Base-by-base conservation (phyloP, 1,140 invertebrate species). In the Lepidurus couesii region DNA sequence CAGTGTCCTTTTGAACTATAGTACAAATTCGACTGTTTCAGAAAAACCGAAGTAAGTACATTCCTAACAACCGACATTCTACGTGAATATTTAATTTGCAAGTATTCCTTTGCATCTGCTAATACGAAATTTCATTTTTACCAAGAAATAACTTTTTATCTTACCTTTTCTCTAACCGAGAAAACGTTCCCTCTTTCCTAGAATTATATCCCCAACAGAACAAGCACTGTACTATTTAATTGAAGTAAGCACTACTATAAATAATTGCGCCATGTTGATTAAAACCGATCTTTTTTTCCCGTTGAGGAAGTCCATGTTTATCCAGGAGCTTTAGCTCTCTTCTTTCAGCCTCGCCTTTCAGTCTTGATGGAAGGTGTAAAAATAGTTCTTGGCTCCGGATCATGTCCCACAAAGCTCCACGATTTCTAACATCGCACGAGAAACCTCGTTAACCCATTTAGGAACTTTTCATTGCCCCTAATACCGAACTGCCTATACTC, bases 381-480 rank as follows among this genome's bases (percentile, higher is more conserved):
- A 65, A 65, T 65, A 65, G 53, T 65, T 65, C 53, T 65, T 65
- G 53, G 53, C 53, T n/a, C 34, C 34, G 34, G 34, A 34, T 34
- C 6, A 21, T 21, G 21, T 21, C 53, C 53, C 21, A 65, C 13
- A 21, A 21, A 7, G 53, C 53, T 65, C 53, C 34, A 34, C 34
- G 34, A 34, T 34, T 34, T 34, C 34, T 34, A 16, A 21, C 53
- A 65, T 65, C 53, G 21, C 21, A 65, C 9, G 53, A 13, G 21
- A 65, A 65, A 7, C 3, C 53, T 21, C 53, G 16, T 65, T 65
- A 65, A 9, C 53, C 53, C 16, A 65, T 9, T 65, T 65, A 65
- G 53, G n/a, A 65, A 65, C 16, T 16, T 65, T 65, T 65, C 13
- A 7, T 65, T 65, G 45, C 16, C 53, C 7, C 21, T 21, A 9